These are phyloP conservation scores for Lytechinus variegatus DNA, from an alignment of 35 echinoderm and acorn worm genomes.

Conservation along the genomic window DNA sequence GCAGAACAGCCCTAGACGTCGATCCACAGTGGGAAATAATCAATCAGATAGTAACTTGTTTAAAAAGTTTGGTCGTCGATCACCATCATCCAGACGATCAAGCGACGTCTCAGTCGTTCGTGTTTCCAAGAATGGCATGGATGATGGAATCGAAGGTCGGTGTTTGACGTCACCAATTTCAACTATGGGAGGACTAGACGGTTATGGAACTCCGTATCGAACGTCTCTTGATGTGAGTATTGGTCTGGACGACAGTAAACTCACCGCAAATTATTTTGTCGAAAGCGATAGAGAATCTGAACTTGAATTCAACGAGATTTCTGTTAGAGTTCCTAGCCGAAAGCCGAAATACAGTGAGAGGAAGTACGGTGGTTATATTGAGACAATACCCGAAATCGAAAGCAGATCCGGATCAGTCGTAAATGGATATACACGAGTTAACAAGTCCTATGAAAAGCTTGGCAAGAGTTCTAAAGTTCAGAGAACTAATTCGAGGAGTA, in stretches of 20 bases:
- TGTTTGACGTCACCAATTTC: background rate
- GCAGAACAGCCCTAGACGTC: background rate
- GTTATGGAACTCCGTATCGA: background rate
- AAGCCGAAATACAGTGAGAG: background rate
- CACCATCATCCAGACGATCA: background rate
- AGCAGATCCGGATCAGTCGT: slow-evolving; percentile 23
- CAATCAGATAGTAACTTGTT: background rate
- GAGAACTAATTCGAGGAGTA: background rate
- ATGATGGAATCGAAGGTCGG: background rate
- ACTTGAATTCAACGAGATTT: slow-evolving; percentile 29
- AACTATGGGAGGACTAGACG: background rate
- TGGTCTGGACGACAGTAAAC: background rate
- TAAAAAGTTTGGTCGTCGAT: background rate
- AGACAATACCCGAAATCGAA: slow-evolving; percentile 32
- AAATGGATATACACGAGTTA: background rate
- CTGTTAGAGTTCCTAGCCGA: background rate
- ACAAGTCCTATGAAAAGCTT: background rate
- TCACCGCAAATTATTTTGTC: too few relatives aligned
- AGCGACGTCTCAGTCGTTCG: background rate
- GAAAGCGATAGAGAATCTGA: background rate
- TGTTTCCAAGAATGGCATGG: background rate
- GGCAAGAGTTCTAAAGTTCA: background rate
- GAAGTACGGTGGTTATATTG: slow-evolving; percentile 29
- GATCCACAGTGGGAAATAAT: background rate
- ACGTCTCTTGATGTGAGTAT: background rate